Evolutionary conservation across 2,888 invertebrate genomes (phyloP).

Genomic region (Pseudoips prasinana): DNA sequence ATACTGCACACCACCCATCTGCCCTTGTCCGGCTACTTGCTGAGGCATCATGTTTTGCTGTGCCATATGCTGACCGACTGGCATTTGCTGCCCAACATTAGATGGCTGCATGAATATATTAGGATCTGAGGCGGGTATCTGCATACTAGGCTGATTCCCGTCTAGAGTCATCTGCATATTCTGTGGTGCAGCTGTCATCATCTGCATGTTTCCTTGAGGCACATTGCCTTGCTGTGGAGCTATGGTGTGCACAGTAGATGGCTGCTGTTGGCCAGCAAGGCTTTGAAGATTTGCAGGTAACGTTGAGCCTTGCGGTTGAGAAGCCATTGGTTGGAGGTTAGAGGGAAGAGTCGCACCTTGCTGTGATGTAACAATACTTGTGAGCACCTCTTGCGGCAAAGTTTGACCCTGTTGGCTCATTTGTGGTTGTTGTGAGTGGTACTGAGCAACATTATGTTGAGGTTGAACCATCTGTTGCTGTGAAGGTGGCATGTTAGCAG

Average conservation of each 20-base stretch:
- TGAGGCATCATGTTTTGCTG: conserved; percentile 74
- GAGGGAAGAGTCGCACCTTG: conserved; percentile 73
- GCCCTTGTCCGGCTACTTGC: conserved; percentile 70
- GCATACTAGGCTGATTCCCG: conserved; percentile 79
- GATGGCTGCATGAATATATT: conserved; percentile 71
- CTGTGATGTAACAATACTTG: conserved; percentile 74
- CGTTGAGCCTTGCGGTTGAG: conserved; percentile 82
- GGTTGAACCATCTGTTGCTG: conserved; percentile 76
- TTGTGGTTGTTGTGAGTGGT: conserved; percentile 74
- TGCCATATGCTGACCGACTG: conserved; percentile 69
- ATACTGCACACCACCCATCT: conserved; percentile 69
- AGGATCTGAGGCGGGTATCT: conserved; percentile 78
- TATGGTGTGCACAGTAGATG: conserved; percentile 64
- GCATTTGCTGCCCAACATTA: conserved; percentile 70
- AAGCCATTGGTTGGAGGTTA: conserved; percentile 70
- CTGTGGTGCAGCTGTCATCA: conserved; percentile 78
- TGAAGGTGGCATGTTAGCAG: conserved; percentile 66
- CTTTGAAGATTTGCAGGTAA: conserved; percentile 82
- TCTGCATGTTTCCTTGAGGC: conserved; percentile 81
- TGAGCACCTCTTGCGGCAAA: conserved; percentile 73
- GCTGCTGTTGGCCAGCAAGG: conserved; percentile 73
- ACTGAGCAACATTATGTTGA: conserved; percentile 75
- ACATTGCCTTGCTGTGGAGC: conserved; percentile 79
- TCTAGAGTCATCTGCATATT: conserved; percentile 81
- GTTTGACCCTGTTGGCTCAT: conserved; percentile 77